Conservation (phyloP, 23 tunicate genomes). For the Phallusia fumigata region DNA sequence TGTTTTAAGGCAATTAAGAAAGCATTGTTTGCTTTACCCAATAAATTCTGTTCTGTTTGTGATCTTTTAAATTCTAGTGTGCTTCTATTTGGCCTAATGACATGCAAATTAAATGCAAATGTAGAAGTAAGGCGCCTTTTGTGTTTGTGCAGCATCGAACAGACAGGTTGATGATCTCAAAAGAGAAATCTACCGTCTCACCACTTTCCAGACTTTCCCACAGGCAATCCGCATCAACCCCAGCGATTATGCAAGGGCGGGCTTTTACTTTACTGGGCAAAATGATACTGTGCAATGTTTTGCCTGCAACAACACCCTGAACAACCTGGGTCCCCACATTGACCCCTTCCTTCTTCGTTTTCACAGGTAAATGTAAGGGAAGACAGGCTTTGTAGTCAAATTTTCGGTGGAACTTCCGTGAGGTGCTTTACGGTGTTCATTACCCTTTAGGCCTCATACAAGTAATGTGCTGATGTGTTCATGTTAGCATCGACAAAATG, state of each 20-base stretch:
- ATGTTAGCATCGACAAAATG: too few species aligned
- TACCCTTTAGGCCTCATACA: too few species aligned
- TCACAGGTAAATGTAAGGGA: background rate
- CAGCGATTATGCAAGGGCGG: background rate
- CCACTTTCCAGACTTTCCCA: background rate
- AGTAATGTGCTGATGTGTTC: too few species aligned
- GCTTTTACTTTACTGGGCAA: background rate
- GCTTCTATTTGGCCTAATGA: too few species aligned
- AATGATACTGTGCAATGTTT: background rate
- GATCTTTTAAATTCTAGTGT: too few species aligned
- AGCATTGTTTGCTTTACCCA: too few species aligned
- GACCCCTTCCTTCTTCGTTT: background rate
- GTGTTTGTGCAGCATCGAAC: background rate
- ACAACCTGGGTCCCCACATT: background rate
- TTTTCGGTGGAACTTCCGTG: too few species aligned
- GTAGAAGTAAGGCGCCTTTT: background rate
- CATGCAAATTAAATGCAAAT: too few species aligned
- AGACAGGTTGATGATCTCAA: background rate
- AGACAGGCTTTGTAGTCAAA: too few species aligned
- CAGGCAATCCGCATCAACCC: background rate
- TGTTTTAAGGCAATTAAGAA: too few species aligned
- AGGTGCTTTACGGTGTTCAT: too few species aligned
- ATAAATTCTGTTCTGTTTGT: too few species aligned
- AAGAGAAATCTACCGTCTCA: background rate
- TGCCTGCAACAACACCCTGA: background rate